phyloP scores from a whole-genome alignment of 2,888 invertebrate species.

The Mythimna vitellina region DNA sequence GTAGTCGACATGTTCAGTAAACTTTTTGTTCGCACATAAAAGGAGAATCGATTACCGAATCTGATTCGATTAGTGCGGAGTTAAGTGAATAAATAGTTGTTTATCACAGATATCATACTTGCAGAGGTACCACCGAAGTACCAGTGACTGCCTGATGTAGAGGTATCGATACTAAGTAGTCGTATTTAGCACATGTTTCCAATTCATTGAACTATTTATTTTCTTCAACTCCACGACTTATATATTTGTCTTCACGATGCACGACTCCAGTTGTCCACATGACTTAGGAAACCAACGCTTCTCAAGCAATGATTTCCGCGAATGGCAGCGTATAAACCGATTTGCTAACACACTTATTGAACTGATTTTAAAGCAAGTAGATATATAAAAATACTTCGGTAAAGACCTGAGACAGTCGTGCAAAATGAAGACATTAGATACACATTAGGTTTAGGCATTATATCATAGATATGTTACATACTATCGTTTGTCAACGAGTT shows the following conservation, averaged over 20 bases:
- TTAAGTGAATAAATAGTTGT: constrained; percentile 22
- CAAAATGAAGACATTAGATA: constrained; percentile 49
- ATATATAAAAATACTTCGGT: constrained; percentile 47
- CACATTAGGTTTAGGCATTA: constrained; percentile 39
- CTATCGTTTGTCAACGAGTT: constrained; percentile 71
- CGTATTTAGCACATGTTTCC: constrained; percentile 17
- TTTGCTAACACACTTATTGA: background rate
- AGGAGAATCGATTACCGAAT: constrained; percentile 31
- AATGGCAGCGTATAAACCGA: constrained; percentile 4
- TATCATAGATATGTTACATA: constrained; percentile 64
- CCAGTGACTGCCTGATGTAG: background rate
- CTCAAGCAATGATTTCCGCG: constrained; percentile 34
- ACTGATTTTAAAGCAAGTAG: constrained; percentile 14
- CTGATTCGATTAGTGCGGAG: constrained; percentile 31
- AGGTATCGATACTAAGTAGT: constrained; percentile 23
- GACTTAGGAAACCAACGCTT: constrained; percentile 40
- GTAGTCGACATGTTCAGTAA: constrained; percentile 40
- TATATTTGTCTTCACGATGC: constrained; percentile 50
- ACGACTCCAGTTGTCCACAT: constrained; percentile 26
- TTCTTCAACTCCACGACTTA: constrained; percentile 39
- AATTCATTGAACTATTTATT: constrained; percentile 14
- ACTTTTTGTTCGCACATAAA: constrained; percentile 19
- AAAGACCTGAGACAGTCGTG: constrained; percentile 34
- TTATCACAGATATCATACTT: constrained; percentile 50
- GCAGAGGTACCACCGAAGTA: background rate